phyloP scores from a whole-genome alignment of 92 coral and sea anemone genomes.

The Bergia sp. region DNA sequence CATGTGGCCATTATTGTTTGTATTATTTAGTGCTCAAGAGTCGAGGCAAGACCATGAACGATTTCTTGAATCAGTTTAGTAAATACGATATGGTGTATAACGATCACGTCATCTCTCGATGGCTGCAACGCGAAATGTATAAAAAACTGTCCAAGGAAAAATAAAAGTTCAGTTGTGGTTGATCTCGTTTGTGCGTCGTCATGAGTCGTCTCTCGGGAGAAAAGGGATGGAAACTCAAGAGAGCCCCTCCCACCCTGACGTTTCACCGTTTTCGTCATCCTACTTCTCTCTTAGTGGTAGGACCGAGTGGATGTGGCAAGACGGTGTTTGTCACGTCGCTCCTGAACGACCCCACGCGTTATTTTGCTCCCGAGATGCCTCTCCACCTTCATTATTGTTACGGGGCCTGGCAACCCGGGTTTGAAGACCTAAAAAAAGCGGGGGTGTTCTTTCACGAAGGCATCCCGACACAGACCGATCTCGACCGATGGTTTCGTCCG shows the following conservation, averaged over 20 bases:
- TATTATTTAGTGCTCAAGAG: background rate
- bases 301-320: background rate
- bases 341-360: background rate
- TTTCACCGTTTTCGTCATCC: background rate
- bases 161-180: background rate
- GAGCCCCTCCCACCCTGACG: too few species aligned
- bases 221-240: too few species aligned
- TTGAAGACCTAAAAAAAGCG: background rate
- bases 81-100: too few species aligned
- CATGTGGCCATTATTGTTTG: background rate
- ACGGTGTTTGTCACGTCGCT: background rate
- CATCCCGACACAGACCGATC: background rate
- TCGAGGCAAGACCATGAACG: too few species aligned
- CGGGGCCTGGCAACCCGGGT: too few species aligned
- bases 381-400: too few species aligned
- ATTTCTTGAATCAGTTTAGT: too few species aligned
- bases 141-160: background rate
- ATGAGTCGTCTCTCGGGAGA: too few species aligned
- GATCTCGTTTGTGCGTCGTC: conserved; percentile 2
- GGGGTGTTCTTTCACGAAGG: conserved; percentile 7
- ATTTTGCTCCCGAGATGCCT: too few species aligned
- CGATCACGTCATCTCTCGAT: too few species aligned
- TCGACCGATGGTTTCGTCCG: background rate
- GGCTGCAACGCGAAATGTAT: too few species aligned
- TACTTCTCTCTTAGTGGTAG: conserved; percentile 7